Percentiles rank a stretch among this genome's conserved stretches.
Conservation (phyloP, 1,140 invertebrate species). For the Lordiphosa collinella region DNA sequence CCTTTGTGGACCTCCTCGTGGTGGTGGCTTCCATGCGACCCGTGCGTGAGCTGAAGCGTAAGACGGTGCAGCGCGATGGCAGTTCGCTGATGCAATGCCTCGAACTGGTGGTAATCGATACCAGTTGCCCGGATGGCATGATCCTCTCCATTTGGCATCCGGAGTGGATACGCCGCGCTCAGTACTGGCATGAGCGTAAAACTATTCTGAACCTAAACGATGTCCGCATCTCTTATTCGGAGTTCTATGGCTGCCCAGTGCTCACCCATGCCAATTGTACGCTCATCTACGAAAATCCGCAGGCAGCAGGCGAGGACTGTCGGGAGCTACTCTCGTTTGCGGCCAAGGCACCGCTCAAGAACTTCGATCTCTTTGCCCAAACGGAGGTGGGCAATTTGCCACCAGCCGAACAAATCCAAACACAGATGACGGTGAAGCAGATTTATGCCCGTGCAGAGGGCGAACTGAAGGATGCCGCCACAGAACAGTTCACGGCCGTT, state of each 20-base stretch:
- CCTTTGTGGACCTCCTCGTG: conserved; percentile 77
- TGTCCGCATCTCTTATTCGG: conserved; percentile 76
- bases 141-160: conserved; percentile 80
- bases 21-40: conserved; percentile 68
- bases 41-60: conserved; percentile 70
- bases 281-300: conserved; percentile 80
- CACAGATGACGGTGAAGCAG: conserved; percentile 81
- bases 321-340: conserved; percentile 41
- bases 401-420: conserved; percentile 67
- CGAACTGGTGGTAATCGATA: conserved; percentile 80
- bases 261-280: conserved; percentile 67
- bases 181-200: conserved; percentile 77
- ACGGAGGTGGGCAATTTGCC: conserved; percentile 36
- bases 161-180: conserved; percentile 73
- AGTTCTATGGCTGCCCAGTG: conserved; percentile 64
- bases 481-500: conserved; percentile 80
- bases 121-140: conserved; percentile 73
- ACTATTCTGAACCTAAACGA: conserved; percentile 81
- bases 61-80: conserved; percentile 33
- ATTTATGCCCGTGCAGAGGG: conserved; percentile 79
- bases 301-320: conserved; percentile 17
- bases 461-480: conserved; percentile 65
- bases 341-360: not conserved
- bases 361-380: conserved; percentile 34
- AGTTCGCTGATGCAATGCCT: conserved; percentile 59